Conservation (phyloP, 2,888 invertebrate genomes). For the Leptothorax acervorum region DNA sequence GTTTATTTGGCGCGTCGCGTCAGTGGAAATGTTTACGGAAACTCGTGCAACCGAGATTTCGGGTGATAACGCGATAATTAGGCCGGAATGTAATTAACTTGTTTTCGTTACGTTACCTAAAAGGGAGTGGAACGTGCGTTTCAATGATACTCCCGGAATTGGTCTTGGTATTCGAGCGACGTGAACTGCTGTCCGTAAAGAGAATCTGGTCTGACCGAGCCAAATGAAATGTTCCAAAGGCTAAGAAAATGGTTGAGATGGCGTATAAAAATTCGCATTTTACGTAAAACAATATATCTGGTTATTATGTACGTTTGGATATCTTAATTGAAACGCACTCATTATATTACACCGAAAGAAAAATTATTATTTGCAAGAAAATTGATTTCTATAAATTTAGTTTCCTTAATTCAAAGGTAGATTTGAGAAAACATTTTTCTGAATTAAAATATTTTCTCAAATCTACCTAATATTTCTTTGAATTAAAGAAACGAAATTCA, state of each 20-base stretch:
- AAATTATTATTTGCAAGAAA: too few relatives aligned
- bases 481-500: too few relatives aligned
- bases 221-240: not conserved
- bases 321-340: not conserved
- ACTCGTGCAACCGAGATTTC: not conserved
- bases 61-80: not conserved
- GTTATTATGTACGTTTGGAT: not conserved
- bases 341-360: too few relatives aligned
- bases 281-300: not conserved
- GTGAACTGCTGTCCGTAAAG: not conserved
- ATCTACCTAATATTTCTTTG: too few relatives aligned
- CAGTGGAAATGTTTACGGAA: constrained; percentile 7
- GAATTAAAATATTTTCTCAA: too few relatives aligned
- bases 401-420: too few relatives aligned
- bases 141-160: not conserved
- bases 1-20: not conserved
- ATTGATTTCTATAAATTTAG: too few relatives aligned
- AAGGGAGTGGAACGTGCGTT: not conserved
- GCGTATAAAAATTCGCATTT: not conserved
- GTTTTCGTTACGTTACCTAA: not conserved
- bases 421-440: too few relatives aligned
- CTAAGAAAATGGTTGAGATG: not conserved
- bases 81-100: not conserved
- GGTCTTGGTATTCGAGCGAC: not conserved
- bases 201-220: not conserved